phyloP scores from a whole-genome alignment of 64 coral and sea anemone species.

The Dendrophyllia cribrosa region DNA sequence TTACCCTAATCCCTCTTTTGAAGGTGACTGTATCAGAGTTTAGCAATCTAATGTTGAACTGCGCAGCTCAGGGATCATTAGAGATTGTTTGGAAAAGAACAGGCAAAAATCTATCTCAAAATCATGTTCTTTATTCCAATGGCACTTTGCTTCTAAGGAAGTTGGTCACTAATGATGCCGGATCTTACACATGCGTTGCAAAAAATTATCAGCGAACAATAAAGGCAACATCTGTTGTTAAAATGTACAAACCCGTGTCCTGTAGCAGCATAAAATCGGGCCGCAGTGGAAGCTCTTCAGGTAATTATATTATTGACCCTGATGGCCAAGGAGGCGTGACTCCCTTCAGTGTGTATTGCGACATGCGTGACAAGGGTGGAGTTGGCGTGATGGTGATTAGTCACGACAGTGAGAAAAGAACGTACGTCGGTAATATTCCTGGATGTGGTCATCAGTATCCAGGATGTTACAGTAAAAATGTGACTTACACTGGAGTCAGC shows the following conservation, averaged over 20 bases:
- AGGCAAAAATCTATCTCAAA: neutral
- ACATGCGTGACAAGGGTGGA: conserved; percentile 28
- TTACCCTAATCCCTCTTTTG: neutral
- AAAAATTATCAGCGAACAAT: neutral
- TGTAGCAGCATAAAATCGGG: conserved; percentile 35
- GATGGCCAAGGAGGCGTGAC: neutral
- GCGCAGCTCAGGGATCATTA: neutral
- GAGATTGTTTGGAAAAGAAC: conserved; percentile 3
- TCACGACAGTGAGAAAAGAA: conserved; percentile 12
- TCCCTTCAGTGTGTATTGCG: conserved; percentile 37
- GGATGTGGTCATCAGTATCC: neutral
- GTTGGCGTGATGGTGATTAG: conserved; percentile 26
- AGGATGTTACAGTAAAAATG: neutral
- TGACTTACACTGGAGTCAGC: conserved; percentile 11
- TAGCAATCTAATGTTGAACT: neutral
- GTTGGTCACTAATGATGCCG: neutral
- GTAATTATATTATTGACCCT: conserved; percentile 41
- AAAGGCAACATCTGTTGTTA: neutral
- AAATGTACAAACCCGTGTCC: neutral
- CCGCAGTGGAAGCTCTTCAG: neutral
- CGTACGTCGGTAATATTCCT: neutral
- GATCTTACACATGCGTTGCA: neutral
- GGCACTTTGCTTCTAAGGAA: conserved; percentile 28
- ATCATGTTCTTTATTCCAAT: conserved; percentile 44
- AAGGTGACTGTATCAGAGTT: neutral